Base-by-base conservation (phyloP, 2,113 vertebrate genomes). In the Mandrillus leucophaeus region DNA sequence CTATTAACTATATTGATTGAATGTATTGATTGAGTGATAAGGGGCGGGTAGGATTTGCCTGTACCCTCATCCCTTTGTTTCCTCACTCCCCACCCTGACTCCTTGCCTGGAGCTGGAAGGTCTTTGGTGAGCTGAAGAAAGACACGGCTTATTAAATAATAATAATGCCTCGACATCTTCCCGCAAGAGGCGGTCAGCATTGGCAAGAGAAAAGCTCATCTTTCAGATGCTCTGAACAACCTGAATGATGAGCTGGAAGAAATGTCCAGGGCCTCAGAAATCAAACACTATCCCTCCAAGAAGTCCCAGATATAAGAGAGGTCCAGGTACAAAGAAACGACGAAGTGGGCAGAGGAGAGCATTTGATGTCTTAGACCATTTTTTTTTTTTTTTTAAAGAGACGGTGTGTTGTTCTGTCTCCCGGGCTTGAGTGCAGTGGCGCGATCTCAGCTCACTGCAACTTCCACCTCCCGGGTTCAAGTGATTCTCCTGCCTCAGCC, bases 401-500 rank as follows among this genome's bases (percentile, higher is more conserved):
- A 30, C 0, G 12, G 5, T 30, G 61, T 6, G 5, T 30, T 1
- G 0, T 64, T 64, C 61, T 64, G 12, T 64, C 61, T 6, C 27
- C 61, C 6, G 30, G 12, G 12, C 61, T 32, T 5, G 61, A 64
- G 27, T 64, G 12, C 27, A 30, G 61, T 32, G 61, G 30, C 2
- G 30, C 0, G 2, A 64, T 32, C 61, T 32, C 27, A 30, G 61
- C 61, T 64, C 27, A 32, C 27, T 64, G 61, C 61, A 64, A 32
- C 12, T 5, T 64, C 27, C 12, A 14, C 27, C 12, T 32, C 27
- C 59, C 27, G 0, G 27, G 27, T 30, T 64, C 27, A 14, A 64
- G 12, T 6, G 12, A 64, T 64, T 32, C 30, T 64, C 27, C 61
- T 64, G 27, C 61, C 61, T 32, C 25, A 32, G 27, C 61, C 61